phyloP scores from a whole-genome alignment of 53 echinoderm and acorn worm species.

The Echinometra lucunter region DNA sequence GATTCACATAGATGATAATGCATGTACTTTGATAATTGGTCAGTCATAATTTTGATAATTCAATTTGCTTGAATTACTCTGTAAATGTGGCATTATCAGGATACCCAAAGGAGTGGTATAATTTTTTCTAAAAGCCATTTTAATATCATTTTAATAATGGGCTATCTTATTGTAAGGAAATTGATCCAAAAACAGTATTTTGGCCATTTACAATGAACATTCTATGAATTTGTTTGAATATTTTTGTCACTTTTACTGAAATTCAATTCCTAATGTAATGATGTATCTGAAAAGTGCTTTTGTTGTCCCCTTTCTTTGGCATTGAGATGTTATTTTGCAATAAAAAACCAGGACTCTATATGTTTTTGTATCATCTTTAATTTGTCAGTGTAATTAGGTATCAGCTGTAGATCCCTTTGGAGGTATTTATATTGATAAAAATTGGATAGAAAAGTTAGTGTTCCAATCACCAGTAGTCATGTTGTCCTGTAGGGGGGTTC shows the following conservation, averaged over 20 bases:
- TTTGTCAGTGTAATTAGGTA: background rate
- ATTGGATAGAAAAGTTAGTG: too few relatives aligned
- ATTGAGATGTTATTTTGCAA: conserved; percentile 65
- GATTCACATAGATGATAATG: background rate
- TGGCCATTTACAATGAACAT: background rate
- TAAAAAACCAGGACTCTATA: conserved; percentile 67
- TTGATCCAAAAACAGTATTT: background rate
- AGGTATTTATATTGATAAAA: too few relatives aligned
- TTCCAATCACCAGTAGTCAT: too few relatives aligned
- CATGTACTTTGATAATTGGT: background rate
- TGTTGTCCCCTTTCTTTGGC: conserved; percentile 37
- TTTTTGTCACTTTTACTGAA: conserved; percentile 22
- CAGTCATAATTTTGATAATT: background rate
- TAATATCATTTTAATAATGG: background rate
- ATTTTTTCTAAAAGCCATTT: too few relatives aligned
- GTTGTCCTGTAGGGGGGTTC: too few relatives aligned
- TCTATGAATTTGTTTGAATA: conserved; percentile 21
- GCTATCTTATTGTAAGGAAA: background rate
- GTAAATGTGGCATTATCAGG: background rate
- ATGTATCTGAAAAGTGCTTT: conserved; percentile 9
- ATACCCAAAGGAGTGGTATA: background rate
- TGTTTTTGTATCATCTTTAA: background rate
- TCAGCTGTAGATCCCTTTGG: too few relatives aligned
- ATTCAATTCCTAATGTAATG: conserved; percentile 35
- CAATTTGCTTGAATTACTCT: background rate